Base-by-base conservation (phyloP, 2,113 vertebrate genomes). In the Hassar affinis region DNA sequence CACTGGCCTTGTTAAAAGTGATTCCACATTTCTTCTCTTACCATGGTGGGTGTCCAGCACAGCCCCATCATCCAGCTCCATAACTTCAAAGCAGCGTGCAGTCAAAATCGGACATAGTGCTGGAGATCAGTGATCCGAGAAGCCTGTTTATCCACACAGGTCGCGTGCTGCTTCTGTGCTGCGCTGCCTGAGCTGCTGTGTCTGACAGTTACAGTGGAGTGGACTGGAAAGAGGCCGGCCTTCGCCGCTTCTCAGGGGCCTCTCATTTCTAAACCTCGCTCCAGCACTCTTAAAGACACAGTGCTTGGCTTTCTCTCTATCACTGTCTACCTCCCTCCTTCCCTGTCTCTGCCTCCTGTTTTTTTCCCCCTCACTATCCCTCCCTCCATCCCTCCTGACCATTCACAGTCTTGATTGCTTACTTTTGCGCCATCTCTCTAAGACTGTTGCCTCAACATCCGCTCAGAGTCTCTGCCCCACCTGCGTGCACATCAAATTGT, bases 11-110 rank as follows among this genome's bases (percentile, higher is more conserved):
- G 66, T 85, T 82, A 74, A 85, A 87, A 80, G 76, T 85, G 78
- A 64, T 47, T 85, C 49, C 75, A 80, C 27, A 86, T 42, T 69
- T 81, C 62, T 84, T 47, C 93, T 82, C 86, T 95, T 95, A 96
- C 95, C 95, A 92, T 90, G 92, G 85, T 93, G 92, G 92, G 91
- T 89, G 91, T 93, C 94, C 85, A 89, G 94, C 90, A 93, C 92
- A 87, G 90, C 85, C 82, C 90, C 89, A 90, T 91, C 89, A 83
- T 93, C 90, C 85, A 92, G 92, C 91, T 96, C 94, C 95, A 96
- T 95, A 89, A 90, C 83, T 91, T 88, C 85, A 90, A 90, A 91
- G 88, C 86, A 84, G 88, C 49, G 15, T 22, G 87, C 88, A 57
- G 49, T 45, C 25, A 33, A 38, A 90, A 88, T 89, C 89, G 91